Evolutionary conservation across 2,888 invertebrate genomes (phyloP).

Genomic region (Eristalis intricaria): DNA sequence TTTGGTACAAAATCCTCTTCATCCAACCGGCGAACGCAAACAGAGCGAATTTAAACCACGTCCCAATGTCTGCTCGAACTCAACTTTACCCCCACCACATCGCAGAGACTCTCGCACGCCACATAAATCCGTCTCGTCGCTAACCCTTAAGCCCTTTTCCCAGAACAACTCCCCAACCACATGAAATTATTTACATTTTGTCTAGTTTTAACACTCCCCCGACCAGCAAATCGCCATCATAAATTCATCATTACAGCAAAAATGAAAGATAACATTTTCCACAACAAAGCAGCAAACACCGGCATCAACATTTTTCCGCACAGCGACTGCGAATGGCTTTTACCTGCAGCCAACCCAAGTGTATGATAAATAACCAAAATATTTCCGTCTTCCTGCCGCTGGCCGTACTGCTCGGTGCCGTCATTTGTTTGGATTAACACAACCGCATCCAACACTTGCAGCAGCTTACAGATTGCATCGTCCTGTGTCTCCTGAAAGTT

Average conservation of each 20-base stretch:
- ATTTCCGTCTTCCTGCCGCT: constrained; percentile 10
- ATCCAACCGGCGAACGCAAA: background rate
- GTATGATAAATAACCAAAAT: constrained; percentile 24
- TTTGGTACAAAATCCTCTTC: too few species aligned
- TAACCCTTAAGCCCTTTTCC: background rate
- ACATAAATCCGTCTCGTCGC: background rate
- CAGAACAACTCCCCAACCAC: background rate
- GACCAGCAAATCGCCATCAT: constrained; percentile 22
- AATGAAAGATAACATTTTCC: constrained; percentile 25
- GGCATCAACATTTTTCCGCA: background rate
- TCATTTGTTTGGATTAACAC: constrained; percentile 61
- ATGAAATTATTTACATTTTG: background rate
- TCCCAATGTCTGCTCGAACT: background rate
- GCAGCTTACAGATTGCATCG: constrained; percentile 53
- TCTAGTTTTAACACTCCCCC: background rate
- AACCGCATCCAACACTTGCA: constrained; percentile 54
- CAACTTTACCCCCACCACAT: background rate
- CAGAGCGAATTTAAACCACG: background rate
- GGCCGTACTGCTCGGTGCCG: background rate
- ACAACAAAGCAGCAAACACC: background rate
- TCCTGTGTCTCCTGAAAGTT: constrained; percentile 50
- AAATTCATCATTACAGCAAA: constrained; percentile 39
- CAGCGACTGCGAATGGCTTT: background rate
- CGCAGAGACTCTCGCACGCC: background rate
- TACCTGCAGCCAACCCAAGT: background rate